Evolutionary conservation across 2,888 invertebrate genomes (phyloP).

Genomic region (Clusia tigrina): DNA sequence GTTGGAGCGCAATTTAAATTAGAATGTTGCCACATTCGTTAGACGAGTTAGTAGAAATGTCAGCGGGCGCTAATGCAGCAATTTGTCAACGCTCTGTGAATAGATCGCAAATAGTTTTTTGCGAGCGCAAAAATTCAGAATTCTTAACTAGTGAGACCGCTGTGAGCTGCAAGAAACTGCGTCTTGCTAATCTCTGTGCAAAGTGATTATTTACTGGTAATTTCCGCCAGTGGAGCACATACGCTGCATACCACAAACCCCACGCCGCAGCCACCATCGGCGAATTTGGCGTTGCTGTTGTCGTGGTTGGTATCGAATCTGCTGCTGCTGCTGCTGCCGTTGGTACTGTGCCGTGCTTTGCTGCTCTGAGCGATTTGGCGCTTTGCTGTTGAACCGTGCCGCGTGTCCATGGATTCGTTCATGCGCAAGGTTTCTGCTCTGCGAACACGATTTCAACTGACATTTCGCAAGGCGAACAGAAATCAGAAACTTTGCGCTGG

Average conservation of each 20-base stretch:
- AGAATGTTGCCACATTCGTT: constrained; percentile 56
- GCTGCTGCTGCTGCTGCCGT: constrained; percentile 16
- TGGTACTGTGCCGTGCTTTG: constrained; percentile 19
- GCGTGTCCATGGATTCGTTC: constrained; percentile 61
- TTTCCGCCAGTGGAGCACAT: no score
- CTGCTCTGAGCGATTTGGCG: constrained; percentile 6
- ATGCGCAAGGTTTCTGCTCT: constrained; percentile 58
- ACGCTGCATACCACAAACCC: constrained; percentile 23
- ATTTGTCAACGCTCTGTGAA: constrained; percentile 49
- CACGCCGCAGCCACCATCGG: neutral
- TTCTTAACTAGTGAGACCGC: neutral
- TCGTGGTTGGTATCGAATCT: neutral
- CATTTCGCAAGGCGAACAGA: constrained; percentile 1
- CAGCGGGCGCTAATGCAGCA: constrained; percentile 52
- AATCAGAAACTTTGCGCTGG: constrained; percentile 19
- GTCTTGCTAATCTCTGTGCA: neutral
- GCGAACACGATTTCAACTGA: neutral
- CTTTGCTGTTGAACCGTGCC: neutral
- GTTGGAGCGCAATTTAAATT: constrained; percentile 52
- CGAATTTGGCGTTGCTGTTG: neutral
- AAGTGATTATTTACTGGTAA: no score
- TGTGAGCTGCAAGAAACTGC: neutral
- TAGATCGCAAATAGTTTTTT: neutral
- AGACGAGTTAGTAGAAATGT: constrained; percentile 41
- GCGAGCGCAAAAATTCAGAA: neutral